Evolutionary conservation across 1,140 invertebrate species (phyloP), one percentile per base, ranked within the genome.

Genomic region (Manduca sexta): DNA sequence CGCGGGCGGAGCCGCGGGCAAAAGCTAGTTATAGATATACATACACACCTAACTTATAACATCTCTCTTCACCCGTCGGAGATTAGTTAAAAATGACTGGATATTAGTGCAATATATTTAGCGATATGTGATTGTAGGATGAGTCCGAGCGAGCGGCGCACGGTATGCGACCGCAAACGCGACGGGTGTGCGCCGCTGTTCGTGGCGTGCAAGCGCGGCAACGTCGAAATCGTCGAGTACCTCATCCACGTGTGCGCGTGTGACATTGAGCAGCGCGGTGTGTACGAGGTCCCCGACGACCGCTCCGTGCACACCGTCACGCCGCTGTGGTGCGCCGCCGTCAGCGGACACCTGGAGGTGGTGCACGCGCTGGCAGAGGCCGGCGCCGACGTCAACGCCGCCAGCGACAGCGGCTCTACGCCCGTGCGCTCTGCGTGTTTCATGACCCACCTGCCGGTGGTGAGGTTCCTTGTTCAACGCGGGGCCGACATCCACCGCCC

Each of bases 291-390:
- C 61, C 55, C 64, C 26, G 74, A 74, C 52, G 74, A 82, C 56
- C 65, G 62, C 46, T 60, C 93, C 26, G 90, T 92, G 15, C 94
- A 97, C 84, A 89, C 88, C 64, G 95, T 96, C 0, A 95, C 95
- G 1, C 95, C 95, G 10, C 80, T 98, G n/a, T 97, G 96, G 96
- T 96, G 94, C 86, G 95, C 95, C 10, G 93, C 95, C 4, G 95
- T 97, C 4, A 93, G 93, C n/a, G 95, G 95, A 11, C 92, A 92
- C 56, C 68, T 97, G 10, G 86, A 88, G 35, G 93, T 96, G 46
- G 91, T 97, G 13, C 91, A 92, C 65, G 92, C 91, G 75, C 86
- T 98, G 16, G 89, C 96, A 4, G 85, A 91, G 17, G 89, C 94
- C 68, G 94, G 94, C 37, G 96, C 95, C 34, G 88, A 96, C 67